Conservation (phyloP, 2,113 vertebrate species). For the Macheiramphus alcinus region DNA sequence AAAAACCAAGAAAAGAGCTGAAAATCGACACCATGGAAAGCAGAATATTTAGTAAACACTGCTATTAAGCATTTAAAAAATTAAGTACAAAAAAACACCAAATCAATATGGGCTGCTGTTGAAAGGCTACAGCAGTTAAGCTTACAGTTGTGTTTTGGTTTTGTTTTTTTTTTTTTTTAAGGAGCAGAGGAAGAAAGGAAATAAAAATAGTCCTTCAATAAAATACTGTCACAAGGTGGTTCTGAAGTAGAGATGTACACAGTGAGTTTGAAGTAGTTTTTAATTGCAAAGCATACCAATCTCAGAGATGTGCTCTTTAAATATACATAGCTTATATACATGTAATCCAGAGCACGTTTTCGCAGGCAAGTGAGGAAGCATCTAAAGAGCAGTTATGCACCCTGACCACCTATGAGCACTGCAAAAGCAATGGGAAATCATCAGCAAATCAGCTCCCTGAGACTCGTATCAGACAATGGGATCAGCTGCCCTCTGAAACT, state of each 20-base stretch:
- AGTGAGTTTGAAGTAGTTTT: not conserved
- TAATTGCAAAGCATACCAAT: not conserved
- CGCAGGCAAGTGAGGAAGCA: not conserved
- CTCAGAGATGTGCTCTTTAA: not conserved
- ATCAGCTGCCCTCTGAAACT: not conserved
- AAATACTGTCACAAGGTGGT: not conserved
- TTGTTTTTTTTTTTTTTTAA: not conserved
- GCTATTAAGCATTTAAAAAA: not conserved
- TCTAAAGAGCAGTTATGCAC: not conserved
- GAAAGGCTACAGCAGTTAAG: not conserved
- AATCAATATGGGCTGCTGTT: not conserved
- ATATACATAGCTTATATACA: not conserved
- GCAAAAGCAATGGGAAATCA: not conserved
- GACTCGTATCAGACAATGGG: not conserved
- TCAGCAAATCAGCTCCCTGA: not conserved
- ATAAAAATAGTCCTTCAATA: not conserved
- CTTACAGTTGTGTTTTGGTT: rapidly evolving
- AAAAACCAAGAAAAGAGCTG: not conserved
- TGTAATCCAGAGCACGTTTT: not conserved
- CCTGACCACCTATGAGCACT: not conserved
- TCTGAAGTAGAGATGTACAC: not conserved
- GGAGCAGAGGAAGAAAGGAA: not conserved
- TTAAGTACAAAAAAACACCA: not conserved
- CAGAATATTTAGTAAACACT: not conserved
- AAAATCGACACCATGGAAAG: not conserved